Base-by-base conservation (phyloP, 2,888 invertebrate genomes). In the Octonoba sinensis region DNA sequence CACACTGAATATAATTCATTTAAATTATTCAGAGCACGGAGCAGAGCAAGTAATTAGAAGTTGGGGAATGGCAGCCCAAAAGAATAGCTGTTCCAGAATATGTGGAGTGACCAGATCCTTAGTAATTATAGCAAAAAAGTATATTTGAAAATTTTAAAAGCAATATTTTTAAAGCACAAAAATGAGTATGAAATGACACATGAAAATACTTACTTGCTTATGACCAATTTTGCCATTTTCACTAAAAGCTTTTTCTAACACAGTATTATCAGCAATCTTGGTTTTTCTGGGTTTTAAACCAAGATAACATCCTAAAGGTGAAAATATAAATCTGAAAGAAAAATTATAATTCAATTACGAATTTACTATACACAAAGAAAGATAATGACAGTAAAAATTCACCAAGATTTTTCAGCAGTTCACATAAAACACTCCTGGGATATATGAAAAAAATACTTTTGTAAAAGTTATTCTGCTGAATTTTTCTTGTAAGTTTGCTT, bases 271-370 rank as follows among this genome's bases (percentile, higher is more conserved):
- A 47, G 91, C 91, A 56, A 94, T 93, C 88, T 91, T 93, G 90
- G 94, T 95, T 87, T 93, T 90, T 90, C 93, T 92, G 88, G 93
- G 93, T 89, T 93, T 94, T 87, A 96, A 94, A 77, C 95, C 95
- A 88, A 96, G 88, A 73, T 93, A 93, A 87, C 91, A 91, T 59
- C 95, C 96, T 86, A 95, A 91, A 1, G 95, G 95, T 67, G 93
- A 49, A 88, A 94, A 94, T 91, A 93, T 93, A 89, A 92, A 93
- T 88, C 95, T 95, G 88, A 12, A 90, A 90, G 16, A 16, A 27
- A 20, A 60, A 57, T 2, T n/a, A 71, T 27, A 36, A 8, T 11
- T 46, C 24, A 27, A 1, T 54, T 54, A 3, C 4, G n/a, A n/a
- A 54, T 54, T 18, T 18, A 54, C 18, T 54, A 11, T 54, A 6